Percentiles rank a stretch among this genome's conserved stretches.
phyloP scores from a whole-genome alignment of 2,113 vertebrate genomes.

The Protobothrops flavoviridis region DNA sequence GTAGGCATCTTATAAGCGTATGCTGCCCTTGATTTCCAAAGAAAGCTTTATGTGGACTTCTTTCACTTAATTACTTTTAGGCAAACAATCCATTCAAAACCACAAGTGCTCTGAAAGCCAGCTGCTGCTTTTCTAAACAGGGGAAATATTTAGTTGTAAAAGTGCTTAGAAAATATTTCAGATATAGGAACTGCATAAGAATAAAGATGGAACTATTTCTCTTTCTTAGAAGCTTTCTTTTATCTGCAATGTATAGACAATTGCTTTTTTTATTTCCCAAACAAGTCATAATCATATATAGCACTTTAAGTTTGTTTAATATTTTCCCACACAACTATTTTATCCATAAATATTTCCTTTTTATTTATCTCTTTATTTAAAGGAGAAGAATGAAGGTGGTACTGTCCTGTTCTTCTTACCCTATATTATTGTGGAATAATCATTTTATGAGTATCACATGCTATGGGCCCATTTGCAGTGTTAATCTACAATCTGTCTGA shows the following conservation, averaged over 20 bases:
- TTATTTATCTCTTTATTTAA: neutral
- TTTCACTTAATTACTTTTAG: neutral
- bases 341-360: neutral
- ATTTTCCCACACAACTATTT: neutral
- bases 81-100: neutral
- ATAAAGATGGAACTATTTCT: neutral
- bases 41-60: neutral
- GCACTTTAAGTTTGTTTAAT: neutral
- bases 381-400: too few relatives aligned
- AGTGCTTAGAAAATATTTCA: slow-evolving; percentile 6
- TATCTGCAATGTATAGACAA: neutral
- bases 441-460: too few relatives aligned
- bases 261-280: neutral
- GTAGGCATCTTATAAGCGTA: neutral
- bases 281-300: neutral
- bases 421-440: too few relatives aligned
- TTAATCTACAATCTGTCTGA: too few relatives aligned
- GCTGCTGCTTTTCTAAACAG: neutral
- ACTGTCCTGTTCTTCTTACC: too few relatives aligned
- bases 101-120: neutral
- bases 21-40: neutral
- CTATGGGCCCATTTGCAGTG: too few relatives aligned
- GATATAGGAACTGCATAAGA: neutral
- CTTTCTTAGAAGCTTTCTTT: neutral
- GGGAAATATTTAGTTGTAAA: neutral